Percentiles rank a stretch among this genome's conserved stretches.
These are phyloP conservation scores for Chelonoidis abingdonii DNA, from an alignment of 2,113 vertebrate species.

Conservation along the genomic window DNA sequence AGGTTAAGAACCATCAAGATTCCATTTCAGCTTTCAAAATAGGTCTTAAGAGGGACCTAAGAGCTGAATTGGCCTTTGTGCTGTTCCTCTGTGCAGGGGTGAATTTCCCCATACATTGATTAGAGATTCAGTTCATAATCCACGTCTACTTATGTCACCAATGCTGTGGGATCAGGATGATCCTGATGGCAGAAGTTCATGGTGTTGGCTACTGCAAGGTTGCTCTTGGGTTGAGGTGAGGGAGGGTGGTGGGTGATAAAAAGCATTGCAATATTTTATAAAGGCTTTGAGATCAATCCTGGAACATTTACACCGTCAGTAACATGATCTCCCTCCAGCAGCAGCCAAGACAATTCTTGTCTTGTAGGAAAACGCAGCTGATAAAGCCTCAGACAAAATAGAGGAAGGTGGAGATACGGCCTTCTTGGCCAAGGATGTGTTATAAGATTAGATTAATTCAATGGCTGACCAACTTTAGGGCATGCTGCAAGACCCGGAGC, in stretches of 20 bases:
- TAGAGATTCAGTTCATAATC: not conserved
- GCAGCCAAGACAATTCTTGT: not conserved
- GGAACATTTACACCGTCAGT: not conserved
- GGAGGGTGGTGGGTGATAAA: not conserved
- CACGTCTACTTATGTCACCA: not conserved
- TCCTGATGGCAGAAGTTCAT: not conserved
- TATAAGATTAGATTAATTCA: not conserved
- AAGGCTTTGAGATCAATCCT: not conserved
- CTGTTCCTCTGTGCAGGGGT: not conserved
- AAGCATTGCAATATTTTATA: not conserved
- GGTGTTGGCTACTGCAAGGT: not conserved
- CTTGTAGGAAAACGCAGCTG: not conserved
- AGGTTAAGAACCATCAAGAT: rapidly evolving
- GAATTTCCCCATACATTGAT: not conserved
- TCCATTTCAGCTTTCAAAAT: not conserved
- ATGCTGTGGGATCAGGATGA: not conserved
- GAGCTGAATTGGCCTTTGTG: not conserved
- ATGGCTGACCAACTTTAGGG: not conserved
- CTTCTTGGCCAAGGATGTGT: not conserved
- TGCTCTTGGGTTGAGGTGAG: not conserved
- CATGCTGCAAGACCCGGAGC: not conserved
- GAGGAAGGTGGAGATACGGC: not conserved
- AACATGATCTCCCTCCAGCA: not conserved
- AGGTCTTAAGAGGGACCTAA: not conserved
- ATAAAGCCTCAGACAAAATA: not conserved